Evolutionary conservation across 2,113 vertebrate species (phyloP).

Genomic region (Pterophyllum scalare): DNA sequence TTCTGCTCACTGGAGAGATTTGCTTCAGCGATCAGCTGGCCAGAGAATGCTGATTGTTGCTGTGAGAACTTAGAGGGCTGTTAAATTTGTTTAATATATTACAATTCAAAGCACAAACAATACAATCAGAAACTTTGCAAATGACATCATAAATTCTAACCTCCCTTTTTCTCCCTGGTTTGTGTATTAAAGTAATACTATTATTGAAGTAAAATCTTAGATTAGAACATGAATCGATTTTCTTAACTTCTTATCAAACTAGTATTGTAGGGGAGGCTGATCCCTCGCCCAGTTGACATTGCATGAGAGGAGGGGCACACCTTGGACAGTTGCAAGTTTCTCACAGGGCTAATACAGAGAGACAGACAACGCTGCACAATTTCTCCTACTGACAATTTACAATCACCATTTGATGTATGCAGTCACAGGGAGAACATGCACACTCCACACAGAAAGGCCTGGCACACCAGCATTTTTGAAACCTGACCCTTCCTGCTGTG

Average conservation of each 20-base stretch:
- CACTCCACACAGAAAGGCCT: neutral
- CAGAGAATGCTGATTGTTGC: neutral
- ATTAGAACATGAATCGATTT: neutral
- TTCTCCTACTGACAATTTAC: neutral
- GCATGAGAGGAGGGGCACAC: neutral
- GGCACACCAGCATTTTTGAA: neutral
- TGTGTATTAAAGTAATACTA: neutral
- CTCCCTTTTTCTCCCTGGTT: neutral
- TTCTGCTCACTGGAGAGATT: neutral
- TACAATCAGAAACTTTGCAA: neutral
- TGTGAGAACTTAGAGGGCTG: neutral
- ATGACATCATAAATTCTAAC: neutral
- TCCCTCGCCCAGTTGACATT: neutral
- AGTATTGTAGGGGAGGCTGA: neutral
- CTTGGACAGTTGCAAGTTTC: neutral
- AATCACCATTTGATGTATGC: neutral
- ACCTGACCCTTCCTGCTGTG: neutral
- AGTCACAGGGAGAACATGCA: neutral
- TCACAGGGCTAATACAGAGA: neutral
- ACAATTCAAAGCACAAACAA: neutral
- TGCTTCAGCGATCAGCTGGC: neutral
- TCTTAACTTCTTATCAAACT: neutral
- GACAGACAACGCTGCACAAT: neutral
- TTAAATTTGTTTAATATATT: conserved; percentile 1
- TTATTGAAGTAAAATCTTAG: neutral